Conservation (phyloP, 92 coral and sea anemone genomes). For the Virgularia gustaviana region DNA sequence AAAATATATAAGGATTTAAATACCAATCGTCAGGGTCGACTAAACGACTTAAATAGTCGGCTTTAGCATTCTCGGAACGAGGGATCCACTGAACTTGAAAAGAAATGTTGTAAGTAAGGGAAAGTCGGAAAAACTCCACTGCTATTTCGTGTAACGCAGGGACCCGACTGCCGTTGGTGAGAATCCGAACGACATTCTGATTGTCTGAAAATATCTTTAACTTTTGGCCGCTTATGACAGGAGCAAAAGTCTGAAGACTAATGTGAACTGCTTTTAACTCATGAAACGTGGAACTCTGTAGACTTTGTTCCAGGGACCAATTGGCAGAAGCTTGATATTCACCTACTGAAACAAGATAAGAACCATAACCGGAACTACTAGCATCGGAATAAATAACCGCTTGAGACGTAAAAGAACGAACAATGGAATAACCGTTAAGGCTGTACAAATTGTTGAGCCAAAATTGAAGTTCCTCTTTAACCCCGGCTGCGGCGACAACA, state of each 20-base stretch:
- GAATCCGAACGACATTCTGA: not conserved
- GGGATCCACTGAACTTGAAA: constrained; percentile 32
- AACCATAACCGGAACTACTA: constrained; percentile 7
- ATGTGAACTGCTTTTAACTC: not conserved
- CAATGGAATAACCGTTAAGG: constrained; percentile 9
- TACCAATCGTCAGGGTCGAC: not conserved
- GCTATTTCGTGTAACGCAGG: not conserved
- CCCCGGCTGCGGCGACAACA: not conserved
- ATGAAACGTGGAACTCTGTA: not conserved
- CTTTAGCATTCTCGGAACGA: constrained; percentile 10
- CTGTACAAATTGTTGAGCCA: not conserved
- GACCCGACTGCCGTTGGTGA: not conserved
- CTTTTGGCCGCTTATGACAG: not conserved
- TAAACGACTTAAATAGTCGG: constrained; percentile 12
- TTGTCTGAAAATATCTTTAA: not conserved
- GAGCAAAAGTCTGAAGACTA: not conserved
- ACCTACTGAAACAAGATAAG: not conserved
- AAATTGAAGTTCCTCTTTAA: constrained; percentile 10
- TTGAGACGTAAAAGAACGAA: constrained; percentile 11
- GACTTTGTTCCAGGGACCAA: not conserved
- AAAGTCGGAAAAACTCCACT: not conserved
- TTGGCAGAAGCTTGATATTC: not conserved
- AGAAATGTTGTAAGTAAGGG: not conserved
- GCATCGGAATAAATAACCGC: constrained; percentile 9
- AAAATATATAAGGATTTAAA: not conserved